Conservation (phyloP, 2,797 vertebrate species). For the Chiroxiphia lanceolata region DNA sequence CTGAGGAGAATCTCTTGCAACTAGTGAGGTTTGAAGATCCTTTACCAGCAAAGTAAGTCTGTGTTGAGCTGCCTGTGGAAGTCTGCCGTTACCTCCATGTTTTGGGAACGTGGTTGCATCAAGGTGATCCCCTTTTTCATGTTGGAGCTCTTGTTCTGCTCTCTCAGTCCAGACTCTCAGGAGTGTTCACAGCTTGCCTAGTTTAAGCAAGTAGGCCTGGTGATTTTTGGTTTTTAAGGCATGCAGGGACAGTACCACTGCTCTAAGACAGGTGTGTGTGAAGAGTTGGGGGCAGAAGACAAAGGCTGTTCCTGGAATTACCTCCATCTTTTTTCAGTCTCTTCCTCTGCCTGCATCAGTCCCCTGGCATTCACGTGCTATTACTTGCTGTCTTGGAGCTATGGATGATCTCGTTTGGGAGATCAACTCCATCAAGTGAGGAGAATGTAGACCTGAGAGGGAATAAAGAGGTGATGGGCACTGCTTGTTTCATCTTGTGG, state of each 20-base stretch:
- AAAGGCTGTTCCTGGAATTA: not conserved
- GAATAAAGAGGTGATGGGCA: not conserved
- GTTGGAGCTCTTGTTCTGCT: not conserved
- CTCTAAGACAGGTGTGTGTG: not conserved
- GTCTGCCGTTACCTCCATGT: not conserved
- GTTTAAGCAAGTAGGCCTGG: not conserved
- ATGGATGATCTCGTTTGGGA: not conserved
- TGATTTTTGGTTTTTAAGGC: not conserved
- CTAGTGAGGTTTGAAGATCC: constrained; percentile 36
- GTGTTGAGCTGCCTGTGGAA: constrained; percentile 20
- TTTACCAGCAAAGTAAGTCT: not conserved
- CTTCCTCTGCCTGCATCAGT: not conserved
- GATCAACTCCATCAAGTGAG: not conserved
- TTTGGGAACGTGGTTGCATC: not conserved
- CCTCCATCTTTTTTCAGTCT: not conserved
- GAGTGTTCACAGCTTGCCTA: not conserved
- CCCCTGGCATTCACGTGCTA: not conserved
- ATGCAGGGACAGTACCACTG: not conserved
- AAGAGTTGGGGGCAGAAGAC: not conserved
- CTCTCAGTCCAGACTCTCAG: not conserved
- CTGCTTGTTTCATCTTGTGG: not conserved
- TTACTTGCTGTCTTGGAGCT: not conserved
- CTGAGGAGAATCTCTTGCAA: constrained; percentile 11
- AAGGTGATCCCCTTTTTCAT: not conserved
- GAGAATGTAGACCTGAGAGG: not conserved